Evolutionary conservation across 1,140 invertebrate species (phyloP).

Genomic region (Tyrophagus putrescentiae): DNA sequence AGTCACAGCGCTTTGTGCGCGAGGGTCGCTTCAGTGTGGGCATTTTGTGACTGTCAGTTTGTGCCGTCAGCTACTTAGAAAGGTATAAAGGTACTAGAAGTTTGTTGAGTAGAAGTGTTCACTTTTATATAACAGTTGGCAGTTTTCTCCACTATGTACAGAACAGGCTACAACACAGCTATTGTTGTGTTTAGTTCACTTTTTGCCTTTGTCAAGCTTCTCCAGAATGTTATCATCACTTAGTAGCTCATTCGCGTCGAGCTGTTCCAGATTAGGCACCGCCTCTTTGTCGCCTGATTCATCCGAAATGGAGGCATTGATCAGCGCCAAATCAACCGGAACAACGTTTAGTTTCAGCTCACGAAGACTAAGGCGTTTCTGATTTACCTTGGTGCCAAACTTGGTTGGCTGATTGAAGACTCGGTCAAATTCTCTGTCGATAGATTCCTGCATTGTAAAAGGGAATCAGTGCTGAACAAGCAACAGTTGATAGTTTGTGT

Average conservation of each 20-base stretch:
- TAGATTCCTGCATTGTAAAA: neutral
- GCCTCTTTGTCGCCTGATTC: neutral
- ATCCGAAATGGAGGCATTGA: neutral
- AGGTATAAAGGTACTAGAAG: too few relatives aligned
- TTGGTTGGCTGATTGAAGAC: conserved; percentile 3
- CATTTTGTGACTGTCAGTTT: too few relatives aligned
- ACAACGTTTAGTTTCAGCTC: conserved; percentile 7
- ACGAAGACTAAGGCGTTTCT: neutral
- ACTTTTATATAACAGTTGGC: too few relatives aligned
- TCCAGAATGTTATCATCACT: too few relatives aligned
- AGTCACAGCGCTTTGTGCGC: too few relatives aligned
- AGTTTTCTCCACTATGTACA: too few relatives aligned
- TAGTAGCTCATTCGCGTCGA: conserved; percentile 3
- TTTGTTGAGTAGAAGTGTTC: too few relatives aligned
- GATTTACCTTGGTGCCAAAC: neutral
- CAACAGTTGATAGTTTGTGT: neutral
- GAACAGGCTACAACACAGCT: too few relatives aligned
- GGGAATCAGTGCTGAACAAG: neutral
- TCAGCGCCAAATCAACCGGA: neutral
- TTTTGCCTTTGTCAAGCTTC: too few relatives aligned
- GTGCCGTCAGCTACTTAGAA: too few relatives aligned
- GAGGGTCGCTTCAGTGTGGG: too few relatives aligned
- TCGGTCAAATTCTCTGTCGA: conserved; percentile 1
- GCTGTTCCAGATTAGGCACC: neutral
- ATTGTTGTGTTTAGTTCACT: too few relatives aligned